Conservation (phyloP, 2,113 vertebrate species). For the Hydrochoerus hydrochaeris region DNA sequence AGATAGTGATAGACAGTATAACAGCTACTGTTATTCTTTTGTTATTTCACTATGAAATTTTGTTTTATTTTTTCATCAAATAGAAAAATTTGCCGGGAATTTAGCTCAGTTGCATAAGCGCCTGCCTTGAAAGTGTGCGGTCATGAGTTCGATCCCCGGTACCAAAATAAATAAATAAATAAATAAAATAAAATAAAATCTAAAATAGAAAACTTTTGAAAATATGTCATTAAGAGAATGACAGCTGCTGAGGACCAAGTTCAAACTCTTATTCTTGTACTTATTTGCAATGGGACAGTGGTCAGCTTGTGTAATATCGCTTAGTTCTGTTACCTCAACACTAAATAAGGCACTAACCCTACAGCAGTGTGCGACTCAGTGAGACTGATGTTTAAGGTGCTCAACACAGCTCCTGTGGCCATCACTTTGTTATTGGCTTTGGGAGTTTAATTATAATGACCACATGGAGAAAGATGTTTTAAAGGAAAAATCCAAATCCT, state of each 20-base stretch:
- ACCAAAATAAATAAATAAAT: no score
- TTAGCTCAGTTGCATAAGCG: no score
- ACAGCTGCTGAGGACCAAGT: neutral
- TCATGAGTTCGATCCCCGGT: no score
- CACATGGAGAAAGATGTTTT: neutral
- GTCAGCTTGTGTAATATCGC: neutral
- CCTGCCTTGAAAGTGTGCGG: no score
- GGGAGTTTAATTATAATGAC: neutral
- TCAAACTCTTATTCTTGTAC: neutral
- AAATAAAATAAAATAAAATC: no score
- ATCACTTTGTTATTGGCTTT: neutral
- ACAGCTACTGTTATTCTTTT: neutral
- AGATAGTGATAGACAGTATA: neutral
- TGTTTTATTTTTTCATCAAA: neutral
- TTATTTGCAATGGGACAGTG: neutral
- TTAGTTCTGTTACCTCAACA: neutral
- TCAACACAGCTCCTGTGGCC: neutral
- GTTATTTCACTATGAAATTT: neutral
- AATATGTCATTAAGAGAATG: neutral
- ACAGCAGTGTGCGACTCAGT: neutral
- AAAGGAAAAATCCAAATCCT: neutral
- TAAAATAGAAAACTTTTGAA: neutral
- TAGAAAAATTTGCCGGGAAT: no score
- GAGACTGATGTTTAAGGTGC: neutral
- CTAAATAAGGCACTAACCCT: neutral